phyloP scores from a whole-genome alignment of 2,797 vertebrate genomes.

The Diceros bicornis region DNA sequence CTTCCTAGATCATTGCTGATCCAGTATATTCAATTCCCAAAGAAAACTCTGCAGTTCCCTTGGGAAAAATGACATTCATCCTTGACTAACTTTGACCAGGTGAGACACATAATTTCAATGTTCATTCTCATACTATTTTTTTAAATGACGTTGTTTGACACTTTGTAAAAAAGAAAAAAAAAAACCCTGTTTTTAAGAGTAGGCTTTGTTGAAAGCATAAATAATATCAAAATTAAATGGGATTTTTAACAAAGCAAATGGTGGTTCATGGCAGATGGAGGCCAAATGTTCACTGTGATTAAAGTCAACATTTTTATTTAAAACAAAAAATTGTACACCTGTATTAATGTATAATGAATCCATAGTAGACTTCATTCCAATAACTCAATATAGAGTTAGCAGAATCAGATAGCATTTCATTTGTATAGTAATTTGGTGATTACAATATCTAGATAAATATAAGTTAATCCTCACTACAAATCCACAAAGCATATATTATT shows the following conservation, averaged over 20 bases:
- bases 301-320: slow-evolving; percentile 14
- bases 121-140: slow-evolving; percentile 12
- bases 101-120: slow-evolving; percentile 29
- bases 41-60: background rate
- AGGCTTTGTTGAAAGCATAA: background rate
- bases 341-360: background rate
- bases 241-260: slow-evolving; percentile 26
- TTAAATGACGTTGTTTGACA: slow-evolving; percentile 29
- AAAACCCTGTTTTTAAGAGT: background rate
- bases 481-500: background rate
- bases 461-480: background rate
- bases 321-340: background rate
- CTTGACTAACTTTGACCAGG: slow-evolving; percentile 14
- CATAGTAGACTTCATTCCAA: background rate
- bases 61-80: slow-evolving; percentile 57
- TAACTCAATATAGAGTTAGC: background rate
- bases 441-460: background rate
- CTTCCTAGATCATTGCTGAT: slow-evolving; percentile 19
- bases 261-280: background rate
- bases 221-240: slow-evolving; percentile 3
- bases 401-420: slow-evolving; percentile 9
- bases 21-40: background rate
- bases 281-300: background rate
- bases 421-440: background rate
- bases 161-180: background rate